Percentiles rank a stretch among this genome's conserved stretches.
Evolutionary conservation across 2,888 invertebrate genomes (phyloP).

Genomic region (Tiliacea aurago): DNA sequence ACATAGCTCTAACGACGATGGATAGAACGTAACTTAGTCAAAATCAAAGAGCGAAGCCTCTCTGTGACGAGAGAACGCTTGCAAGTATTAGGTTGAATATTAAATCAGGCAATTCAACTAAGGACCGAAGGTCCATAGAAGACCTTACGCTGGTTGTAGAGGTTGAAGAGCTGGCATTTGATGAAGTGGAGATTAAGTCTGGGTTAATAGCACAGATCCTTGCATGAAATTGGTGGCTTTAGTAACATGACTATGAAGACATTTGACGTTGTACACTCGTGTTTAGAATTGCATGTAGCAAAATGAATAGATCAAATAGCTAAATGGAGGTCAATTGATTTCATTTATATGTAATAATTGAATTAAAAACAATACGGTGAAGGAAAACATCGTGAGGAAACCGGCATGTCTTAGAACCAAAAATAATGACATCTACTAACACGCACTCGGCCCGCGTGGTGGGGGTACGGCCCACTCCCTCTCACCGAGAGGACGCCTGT

Average conservation of each 20-base stretch:
- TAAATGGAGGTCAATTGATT: too few species aligned
- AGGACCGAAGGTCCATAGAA: background rate
- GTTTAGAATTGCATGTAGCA: background rate
- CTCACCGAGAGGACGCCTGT: too few species aligned
- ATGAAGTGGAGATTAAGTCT: slow-evolving; percentile 13
- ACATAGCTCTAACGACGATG: background rate
- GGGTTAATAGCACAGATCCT: background rate
- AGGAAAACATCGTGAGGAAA: too few species aligned
- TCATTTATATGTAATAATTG: background rate
- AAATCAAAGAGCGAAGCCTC: slow-evolving; percentile 11
- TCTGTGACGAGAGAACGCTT: background rate
- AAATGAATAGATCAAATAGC: background rate
- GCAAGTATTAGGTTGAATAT: slow-evolving; percentile 11
- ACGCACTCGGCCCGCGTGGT: too few species aligned
- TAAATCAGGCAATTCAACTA: slow-evolving; percentile 20
- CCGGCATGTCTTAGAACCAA: too few species aligned
- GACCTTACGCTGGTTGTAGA: background rate
- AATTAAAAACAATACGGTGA: too few species aligned
- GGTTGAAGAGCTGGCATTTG: slow-evolving; percentile 13
- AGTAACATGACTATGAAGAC: background rate
- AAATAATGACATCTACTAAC: too few species aligned
- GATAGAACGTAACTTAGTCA: background rate
- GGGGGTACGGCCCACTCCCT: too few species aligned
- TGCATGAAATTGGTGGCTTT: slow-evolving; percentile 9
- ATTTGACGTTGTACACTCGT: too few species aligned